Evolutionary conservation across 2,888 invertebrate species (phyloP), one percentile per base, ranked within the genome.

Genomic region (Muscina levida): DNA sequence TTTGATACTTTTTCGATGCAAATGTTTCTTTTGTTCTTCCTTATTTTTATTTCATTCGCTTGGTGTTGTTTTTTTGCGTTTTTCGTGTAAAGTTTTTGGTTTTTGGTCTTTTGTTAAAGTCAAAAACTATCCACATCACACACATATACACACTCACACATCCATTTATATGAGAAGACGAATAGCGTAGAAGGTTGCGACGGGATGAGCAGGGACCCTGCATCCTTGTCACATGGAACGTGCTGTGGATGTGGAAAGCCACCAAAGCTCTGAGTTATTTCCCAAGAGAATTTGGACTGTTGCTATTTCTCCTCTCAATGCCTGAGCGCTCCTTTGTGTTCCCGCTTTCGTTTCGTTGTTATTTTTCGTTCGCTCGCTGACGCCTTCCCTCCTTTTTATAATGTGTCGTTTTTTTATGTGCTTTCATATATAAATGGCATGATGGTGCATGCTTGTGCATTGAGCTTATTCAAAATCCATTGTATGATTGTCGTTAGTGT

Each of bases 381-480:
- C n/a, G n/a, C n/a, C 56, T 24, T 73, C 24, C 66, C 39, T 13
- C n/a, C 19, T 31, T 17, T 65, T n/a, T n/a, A 13, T 53, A 24
- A 53, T 22, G 11, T 53, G 13, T 31, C 17, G 48, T n/a, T 62
- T 24, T 57, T 59, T 59, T 71, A 22, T 51, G 53, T 42, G n/a
- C 8, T 56, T 26, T 15, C 5, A 46, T 37, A 62, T 72, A 62
- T 37, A 77, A 62, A 77, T 77, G 77, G 68, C 74, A 79, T 74
- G 70, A 56, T 70, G 65, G 62, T 78, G 68, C 77, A 77, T 77
- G 77, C 62, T 68, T 74, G 74, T 71, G 74, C 65, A 78, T 66
- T 74, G 71, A 72, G 79, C 71, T 74, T 79, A 71, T 79, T 71
- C 66, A 79, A 70, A 78, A 78, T 73, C 73, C 73, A 70, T 78